These are phyloP conservation scores for Ciona savignyi DNA, from an alignment of 23 tunicate species.

Conservation along the genomic window DNA sequence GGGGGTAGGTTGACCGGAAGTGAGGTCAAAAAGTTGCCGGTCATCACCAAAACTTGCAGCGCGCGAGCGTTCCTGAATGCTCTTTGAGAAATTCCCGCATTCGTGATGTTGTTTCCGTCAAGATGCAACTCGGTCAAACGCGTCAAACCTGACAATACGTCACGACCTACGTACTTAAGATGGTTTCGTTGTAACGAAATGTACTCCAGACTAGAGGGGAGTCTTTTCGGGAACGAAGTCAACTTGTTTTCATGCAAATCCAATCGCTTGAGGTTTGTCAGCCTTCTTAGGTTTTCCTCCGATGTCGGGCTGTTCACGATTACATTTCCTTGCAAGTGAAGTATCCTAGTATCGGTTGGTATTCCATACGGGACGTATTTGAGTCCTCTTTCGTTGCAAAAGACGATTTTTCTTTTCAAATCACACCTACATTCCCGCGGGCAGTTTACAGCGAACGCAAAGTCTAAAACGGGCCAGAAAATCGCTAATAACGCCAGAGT, in stretches of 20 bases:
- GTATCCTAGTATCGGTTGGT: conserved; percentile 47
- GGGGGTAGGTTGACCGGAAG: conserved; percentile 23
- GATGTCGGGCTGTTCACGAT: conserved; percentile 44
- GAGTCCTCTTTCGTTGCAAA: conserved; percentile 48
- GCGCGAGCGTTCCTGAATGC: conserved; percentile 6
- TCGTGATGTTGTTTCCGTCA: conserved; percentile 63
- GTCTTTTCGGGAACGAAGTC: conserved; percentile 41
- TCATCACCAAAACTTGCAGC: conserved; percentile 5
- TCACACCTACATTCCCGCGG: conserved; percentile 74
- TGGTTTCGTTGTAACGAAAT: conserved; percentile 26
- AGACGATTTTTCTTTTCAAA: conserved; percentile 35
- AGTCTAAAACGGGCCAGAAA: not conserved
- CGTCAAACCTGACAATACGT: conserved; percentile 23
- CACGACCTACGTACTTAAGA: conserved; percentile 27
- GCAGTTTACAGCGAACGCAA: conserved; percentile 7
- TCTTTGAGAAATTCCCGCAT: conserved; percentile 37
- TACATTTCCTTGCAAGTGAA: conserved; percentile 48
- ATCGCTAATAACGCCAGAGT: not conserved
- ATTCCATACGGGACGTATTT: conserved; percentile 57
- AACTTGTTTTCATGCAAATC: conserved; percentile 30
- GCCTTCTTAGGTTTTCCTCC: conserved; percentile 14
- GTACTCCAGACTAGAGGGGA: conserved; percentile 31
- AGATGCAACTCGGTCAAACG: conserved; percentile 29
- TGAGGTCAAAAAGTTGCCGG: conserved; percentile 7
- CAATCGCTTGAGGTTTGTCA: conserved; percentile 15